Conservation (phyloP, 2,797 vertebrate species). For the Neosilurus hyrtlii region DNA sequence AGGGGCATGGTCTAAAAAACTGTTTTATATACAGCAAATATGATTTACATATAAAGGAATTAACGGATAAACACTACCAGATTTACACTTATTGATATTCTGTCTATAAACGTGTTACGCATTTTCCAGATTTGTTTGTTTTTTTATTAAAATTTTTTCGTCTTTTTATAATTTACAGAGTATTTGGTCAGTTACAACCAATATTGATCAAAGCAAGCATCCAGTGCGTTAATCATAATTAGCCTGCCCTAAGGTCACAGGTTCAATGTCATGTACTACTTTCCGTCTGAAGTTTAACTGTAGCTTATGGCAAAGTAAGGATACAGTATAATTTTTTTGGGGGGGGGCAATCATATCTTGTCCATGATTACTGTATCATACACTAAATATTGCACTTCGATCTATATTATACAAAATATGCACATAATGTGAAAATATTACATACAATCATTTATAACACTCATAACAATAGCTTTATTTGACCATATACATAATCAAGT, state of each 20-base stretch:
- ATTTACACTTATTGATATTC: slow-evolving; percentile 5
- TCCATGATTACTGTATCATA: background rate
- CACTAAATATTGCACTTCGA: background rate
- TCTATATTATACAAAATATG: background rate
- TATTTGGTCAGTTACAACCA: background rate
- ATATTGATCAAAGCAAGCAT: background rate
- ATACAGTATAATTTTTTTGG: background rate
- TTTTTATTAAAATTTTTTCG: background rate
- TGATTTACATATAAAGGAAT: background rate
- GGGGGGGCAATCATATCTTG: slow-evolving; percentile 31
- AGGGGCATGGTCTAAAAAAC: background rate
- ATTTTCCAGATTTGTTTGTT: background rate
- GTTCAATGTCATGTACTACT: slow-evolving; percentile 38
- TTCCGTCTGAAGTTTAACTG: slow-evolving; percentile 49
- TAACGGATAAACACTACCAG: background rate
- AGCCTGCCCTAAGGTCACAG: slow-evolving; percentile 18
- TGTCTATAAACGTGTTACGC: background rate
- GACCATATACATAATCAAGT: background rate
- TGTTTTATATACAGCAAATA: slow-evolving; percentile 3
- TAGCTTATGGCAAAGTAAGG: slow-evolving; percentile 46
- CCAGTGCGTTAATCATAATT: background rate
- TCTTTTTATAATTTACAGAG: background rate
- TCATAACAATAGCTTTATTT: background rate
- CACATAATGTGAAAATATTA: background rate
- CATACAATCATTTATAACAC: no score